These are phyloP conservation scores for Marronus borbonicus DNA, from an alignment of 2,888 invertebrate genomes.

Conservation along the genomic window DNA sequence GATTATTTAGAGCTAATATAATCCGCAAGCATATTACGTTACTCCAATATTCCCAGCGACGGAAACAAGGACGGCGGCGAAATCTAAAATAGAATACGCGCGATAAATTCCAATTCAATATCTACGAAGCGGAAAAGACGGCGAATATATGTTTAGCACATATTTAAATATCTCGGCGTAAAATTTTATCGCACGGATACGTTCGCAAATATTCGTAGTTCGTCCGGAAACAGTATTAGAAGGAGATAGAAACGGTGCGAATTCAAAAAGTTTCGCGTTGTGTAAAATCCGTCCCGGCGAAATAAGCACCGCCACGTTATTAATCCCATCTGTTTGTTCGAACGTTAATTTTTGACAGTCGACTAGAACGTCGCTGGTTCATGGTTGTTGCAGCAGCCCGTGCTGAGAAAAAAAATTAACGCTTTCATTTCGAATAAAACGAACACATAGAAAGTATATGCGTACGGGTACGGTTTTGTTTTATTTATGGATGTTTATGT, in stretches of 20 bases:
- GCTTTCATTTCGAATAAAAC: conserved; percentile 41
- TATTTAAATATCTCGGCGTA: conserved; percentile 28
- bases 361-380: neutral
- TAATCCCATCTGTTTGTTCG: conserved; percentile 35
- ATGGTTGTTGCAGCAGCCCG: conserved; percentile 38
- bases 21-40: too few species aligned
- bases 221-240: conserved; percentile 2
- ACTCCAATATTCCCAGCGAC: neutral
- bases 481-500: neutral
- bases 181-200: conserved; percentile 13
- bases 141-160: neutral
- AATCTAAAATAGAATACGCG: neutral
- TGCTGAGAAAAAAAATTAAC: conserved; percentile 12
- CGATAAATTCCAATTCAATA: conserved; percentile 35
- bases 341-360: conserved; percentile 27
- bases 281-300: conserved; percentile 15
- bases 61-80: neutral
- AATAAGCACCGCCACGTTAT: neutral
- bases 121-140: conserved; percentile 1
- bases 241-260: neutral
- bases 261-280: conserved; percentile 13
- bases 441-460: conserved; percentile 6
- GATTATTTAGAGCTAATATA: too few species aligned
- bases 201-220: neutral
- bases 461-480: conserved; percentile 8